Percentiles rank a stretch among this genome's conserved stretches.
These are phyloP conservation scores for Thryonomys swinderianus DNA, from an alignment of 2,113 vertebrate species.

Conservation along the genomic window DNA sequence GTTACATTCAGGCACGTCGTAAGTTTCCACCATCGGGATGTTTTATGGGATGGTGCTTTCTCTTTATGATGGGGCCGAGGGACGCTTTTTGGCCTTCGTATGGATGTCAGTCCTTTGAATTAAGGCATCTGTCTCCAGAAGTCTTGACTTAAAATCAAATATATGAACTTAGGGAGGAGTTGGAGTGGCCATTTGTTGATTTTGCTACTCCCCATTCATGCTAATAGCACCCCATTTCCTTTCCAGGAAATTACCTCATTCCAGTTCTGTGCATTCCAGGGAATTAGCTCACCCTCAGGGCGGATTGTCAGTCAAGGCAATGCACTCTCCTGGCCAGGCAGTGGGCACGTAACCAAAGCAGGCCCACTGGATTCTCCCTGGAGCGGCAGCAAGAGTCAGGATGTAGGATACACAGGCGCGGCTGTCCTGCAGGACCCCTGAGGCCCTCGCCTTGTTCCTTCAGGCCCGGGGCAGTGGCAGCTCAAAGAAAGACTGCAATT, in stretches of 20 bases:
- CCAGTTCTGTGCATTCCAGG: slow-evolving; percentile 72
- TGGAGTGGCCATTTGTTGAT: slow-evolving; percentile 62
- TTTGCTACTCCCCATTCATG: slow-evolving; percentile 74
- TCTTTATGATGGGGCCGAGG: not conserved
- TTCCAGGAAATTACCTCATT: slow-evolving; percentile 79
- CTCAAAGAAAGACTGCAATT: not conserved
- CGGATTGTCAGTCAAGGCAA: slow-evolving; percentile 64
- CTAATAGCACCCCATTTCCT: slow-evolving; percentile 79
- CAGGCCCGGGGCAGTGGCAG: not conserved
- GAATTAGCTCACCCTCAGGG: slow-evolving; percentile 73
- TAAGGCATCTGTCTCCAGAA: slow-evolving; percentile 57
- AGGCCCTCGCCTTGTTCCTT: not conserved
- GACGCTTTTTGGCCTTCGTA: not conserved
- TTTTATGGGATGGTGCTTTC: not conserved
- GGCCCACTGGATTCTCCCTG: not conserved
- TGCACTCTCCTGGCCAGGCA: not conserved
- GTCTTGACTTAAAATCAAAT: slow-evolving; percentile 67
- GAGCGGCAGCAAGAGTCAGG: not conserved
- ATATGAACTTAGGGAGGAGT: slow-evolving; percentile 54
- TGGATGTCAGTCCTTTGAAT: not conserved
- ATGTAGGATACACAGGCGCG: not conserved
- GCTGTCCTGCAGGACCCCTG: not conserved
- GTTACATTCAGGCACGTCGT: not conserved
- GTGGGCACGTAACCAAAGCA: not conserved
- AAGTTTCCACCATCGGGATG: not conserved